phyloP scores from a whole-genome alignment of 2,888 invertebrate species.

The Dasypogon diadema region DNA sequence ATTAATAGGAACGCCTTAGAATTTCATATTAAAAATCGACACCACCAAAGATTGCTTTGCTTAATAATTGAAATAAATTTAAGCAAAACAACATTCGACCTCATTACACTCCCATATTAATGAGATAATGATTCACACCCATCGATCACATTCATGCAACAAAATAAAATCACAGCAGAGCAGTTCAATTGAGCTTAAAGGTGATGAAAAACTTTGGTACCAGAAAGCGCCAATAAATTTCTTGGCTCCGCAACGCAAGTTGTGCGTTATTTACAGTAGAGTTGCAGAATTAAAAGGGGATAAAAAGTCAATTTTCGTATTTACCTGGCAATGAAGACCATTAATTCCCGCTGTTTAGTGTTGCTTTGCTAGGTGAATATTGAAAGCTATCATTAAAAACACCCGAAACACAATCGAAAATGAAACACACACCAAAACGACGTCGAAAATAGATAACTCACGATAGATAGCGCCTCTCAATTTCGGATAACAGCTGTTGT shows the following conservation, averaged over 20 bases:
- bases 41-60: no score
- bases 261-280: neutral
- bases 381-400: neutral
- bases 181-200: neutral
- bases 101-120: neutral
- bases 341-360: conserved; percentile 20
- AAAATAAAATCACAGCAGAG: neutral
- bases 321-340: conserved; percentile 14
- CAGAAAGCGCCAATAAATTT: conserved; percentile 7
- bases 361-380: conserved; percentile 4
- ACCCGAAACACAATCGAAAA: conserved; percentile 3
- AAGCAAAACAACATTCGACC: no score
- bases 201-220: conserved; percentile 1
- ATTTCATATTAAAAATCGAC: no score
- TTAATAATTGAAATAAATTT: no score
- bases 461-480: conserved; percentile 24
- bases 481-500: conserved; percentile 32
- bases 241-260: neutral
- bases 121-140: neutral
- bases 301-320: neutral
- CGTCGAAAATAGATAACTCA: conserved; percentile 8
- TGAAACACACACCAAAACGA: conserved; percentile 2
- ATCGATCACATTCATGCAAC: neutral
- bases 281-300: neutral
- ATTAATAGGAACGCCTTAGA: no score